These are phyloP conservation scores for Agrilus mali DNA, from an alignment of 2,888 invertebrate genomes.

Conservation along the genomic window DNA sequence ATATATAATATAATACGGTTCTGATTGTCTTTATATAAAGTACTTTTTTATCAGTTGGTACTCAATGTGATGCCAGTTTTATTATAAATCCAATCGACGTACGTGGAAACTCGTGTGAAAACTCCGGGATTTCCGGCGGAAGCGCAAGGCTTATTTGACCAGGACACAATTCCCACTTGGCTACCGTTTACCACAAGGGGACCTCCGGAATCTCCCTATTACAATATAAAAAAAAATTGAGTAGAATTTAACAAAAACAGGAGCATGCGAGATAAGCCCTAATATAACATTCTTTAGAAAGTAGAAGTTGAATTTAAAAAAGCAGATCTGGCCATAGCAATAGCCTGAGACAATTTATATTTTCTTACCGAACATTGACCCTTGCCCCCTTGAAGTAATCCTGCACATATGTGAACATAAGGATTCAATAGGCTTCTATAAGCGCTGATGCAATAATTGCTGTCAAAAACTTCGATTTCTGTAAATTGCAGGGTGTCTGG, in stretches of 20 bases:
- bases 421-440: slow-evolving; percentile 22
- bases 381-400: slow-evolving; percentile 33
- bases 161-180: slow-evolving; percentile 35
- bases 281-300: no score
- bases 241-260: no score
- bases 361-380: slow-evolving; percentile 33
- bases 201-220: slow-evolving; percentile 31
- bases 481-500: slow-evolving; percentile 30
- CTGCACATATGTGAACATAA: slow-evolving; percentile 33
- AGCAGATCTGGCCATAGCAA: background rate
- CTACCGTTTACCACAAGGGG: slow-evolving; percentile 29
- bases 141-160: slow-evolving; percentile 35
- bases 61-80: slow-evolving; percentile 3
- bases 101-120: slow-evolving; percentile 31
- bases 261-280: no score
- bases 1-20: no score
- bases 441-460: slow-evolving; percentile 28
- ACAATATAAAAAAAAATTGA: background rate
- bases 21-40: no score
- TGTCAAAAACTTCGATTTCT: slow-evolving; percentile 27
- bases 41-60: no score
- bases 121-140: slow-evolving; percentile 33
- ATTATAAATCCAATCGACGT: slow-evolving; percentile 20
- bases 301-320: background rate
- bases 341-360: no score